These are phyloP conservation scores for Antechinus flavipes DNA, from an alignment of 2,113 vertebrate species.

Conservation along the genomic window DNA sequence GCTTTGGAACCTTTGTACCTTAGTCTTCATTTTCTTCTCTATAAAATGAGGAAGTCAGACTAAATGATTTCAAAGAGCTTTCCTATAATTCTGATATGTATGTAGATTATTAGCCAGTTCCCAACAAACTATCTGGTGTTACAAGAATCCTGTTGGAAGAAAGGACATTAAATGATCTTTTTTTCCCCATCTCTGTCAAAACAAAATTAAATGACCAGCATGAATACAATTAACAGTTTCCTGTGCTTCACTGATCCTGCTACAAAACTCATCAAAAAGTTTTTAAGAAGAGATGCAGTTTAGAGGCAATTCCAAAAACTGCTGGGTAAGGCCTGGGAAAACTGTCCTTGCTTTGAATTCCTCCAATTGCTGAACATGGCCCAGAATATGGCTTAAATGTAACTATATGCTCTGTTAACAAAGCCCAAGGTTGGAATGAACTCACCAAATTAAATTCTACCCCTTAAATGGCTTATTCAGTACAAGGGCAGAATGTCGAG, in stretches of 20 bases:
- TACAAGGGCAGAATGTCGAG: constrained; percentile 21
- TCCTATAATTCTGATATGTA: background rate
- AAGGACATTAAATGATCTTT: background rate
- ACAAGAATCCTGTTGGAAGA: background rate
- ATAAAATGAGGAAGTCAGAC: background rate
- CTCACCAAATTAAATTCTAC: constrained; percentile 54
- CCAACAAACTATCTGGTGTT: background rate
- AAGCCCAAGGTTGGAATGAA: constrained; percentile 25
- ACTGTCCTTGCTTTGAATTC: constrained; percentile 43
- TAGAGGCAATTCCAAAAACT: constrained; percentile 38
- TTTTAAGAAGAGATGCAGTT: constrained; percentile 20
- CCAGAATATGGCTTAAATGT: constrained; percentile 49
- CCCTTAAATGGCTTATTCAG: constrained; percentile 56
- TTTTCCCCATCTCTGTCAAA: background rate
- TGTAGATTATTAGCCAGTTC: background rate
- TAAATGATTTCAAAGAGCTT: background rate
- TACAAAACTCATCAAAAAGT: constrained; percentile 58
- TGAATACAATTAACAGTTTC: constrained; percentile 9
- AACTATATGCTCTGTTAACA: constrained; percentile 14
- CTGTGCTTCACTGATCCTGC: background rate
- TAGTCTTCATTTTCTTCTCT: background rate
- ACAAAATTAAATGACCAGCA: background rate
- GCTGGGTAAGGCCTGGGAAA: constrained; percentile 30
- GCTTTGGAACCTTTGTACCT: background rate
- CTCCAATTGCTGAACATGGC: constrained; percentile 53